Evolutionary conservation across 2,797 vertebrate genomes (phyloP), one percentile per base, ranked within the genome.

Genomic region (Lutjanus argentimaculatus): DNA sequence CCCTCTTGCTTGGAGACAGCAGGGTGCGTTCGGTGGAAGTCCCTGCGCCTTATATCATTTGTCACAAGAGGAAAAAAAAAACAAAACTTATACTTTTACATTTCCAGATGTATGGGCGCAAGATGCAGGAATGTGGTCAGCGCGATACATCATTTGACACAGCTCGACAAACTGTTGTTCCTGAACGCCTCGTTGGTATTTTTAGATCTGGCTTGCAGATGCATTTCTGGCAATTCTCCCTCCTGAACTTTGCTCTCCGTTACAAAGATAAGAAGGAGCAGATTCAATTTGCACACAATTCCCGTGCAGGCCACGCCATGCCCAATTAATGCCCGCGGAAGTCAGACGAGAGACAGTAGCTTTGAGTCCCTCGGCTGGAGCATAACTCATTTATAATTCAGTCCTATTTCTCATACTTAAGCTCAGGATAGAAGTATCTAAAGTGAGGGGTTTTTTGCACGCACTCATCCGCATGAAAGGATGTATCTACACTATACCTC

Each of bases 381-480:
- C 82, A 62, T 53, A 85, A 88, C 80, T 92, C 88, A 91, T 94
- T 91, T 92, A 94, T 90, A 90, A 95, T 95, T 92, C 88, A 93
- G 86, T 67, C 79, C 49, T 73, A 72, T 89, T 91, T 79, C 72
- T 91, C 88, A 84, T 89, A 89, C 77, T 90, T 91, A 82, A 84
- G 81, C 84, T 87, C 89, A 84, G 78, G 63, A 83, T 75, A 72
- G 72, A 65, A 84, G 79, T 82, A 76, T 72, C 55, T 75, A 84
- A 87, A 91, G 83, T 81, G 48, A 46, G 30, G 30, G 16, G 3
- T 70, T 69, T 75, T 75, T 77, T 80, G 58, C 52, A 65, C 63
- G 66, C 85, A 75, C 70, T 87, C 89, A 85, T 79, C 13, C 79
- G 22, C 72, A 89, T 85, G 77, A 90, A 84, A 88, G 78, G 62